Evolutionary conservation across 2,888 invertebrate genomes (phyloP).

Genomic region (Diarsia dahlii): DNA sequence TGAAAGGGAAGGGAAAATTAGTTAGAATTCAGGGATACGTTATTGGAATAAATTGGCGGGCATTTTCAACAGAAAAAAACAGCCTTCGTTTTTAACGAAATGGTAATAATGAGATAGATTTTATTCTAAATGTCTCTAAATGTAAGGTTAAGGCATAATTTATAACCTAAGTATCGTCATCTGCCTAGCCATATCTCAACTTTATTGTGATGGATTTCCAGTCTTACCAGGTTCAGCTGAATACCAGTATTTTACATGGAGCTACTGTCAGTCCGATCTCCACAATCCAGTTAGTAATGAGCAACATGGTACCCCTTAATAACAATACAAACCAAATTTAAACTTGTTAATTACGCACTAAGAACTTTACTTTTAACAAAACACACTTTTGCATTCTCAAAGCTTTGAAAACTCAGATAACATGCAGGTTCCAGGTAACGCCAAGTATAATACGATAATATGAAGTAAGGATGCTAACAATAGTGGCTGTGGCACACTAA

Average conservation of each 20-base stretch:
- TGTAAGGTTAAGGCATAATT: too few relatives aligned
- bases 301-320: too few relatives aligned
- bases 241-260: too few relatives aligned
- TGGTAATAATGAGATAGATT: too few relatives aligned
- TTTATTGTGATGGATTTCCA: too few relatives aligned
- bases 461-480: slow-evolving; percentile 36
- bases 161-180: too few relatives aligned
- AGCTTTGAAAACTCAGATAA: slow-evolving; percentile 27
- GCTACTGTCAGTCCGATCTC: too few relatives aligned
- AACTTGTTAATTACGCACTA: background rate
- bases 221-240: too few relatives aligned
- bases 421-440: slow-evolving; percentile 30
- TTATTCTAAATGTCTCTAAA: too few relatives aligned
- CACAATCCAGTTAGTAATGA: too few relatives aligned
- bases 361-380: slow-evolving; percentile 39
- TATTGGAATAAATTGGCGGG: background rate
- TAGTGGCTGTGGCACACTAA: slow-evolving; percentile 50
- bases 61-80: background rate
- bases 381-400: slow-evolving; percentile 24
- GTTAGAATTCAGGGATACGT: background rate
- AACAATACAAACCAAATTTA: background rate
- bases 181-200: background rate
- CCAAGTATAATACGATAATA: slow-evolving; percentile 21
- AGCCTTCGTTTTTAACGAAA: background rate
- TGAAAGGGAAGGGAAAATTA: slow-evolving; percentile 2